A percentile compares a stretch with the other conserved stretches of the same genome.
These are phyloP conservation scores for Plebejus argus DNA, from an alignment of 2,888 invertebrate species.

Conservation along the genomic window DNA sequence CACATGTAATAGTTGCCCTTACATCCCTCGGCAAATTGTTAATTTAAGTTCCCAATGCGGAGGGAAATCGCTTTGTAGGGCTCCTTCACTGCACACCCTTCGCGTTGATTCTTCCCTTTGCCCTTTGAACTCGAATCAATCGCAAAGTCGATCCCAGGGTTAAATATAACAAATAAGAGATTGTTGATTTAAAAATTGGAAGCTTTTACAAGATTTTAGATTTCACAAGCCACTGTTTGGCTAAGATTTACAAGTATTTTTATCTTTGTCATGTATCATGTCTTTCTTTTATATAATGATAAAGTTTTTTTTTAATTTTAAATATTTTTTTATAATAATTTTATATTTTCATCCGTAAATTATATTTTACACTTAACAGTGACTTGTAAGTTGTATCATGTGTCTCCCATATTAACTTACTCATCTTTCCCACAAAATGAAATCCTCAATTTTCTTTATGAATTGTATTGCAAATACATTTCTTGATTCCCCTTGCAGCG, in stretches of 20 bases:
- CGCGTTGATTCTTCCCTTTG: slow-evolving; percentile 72
- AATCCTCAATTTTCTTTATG: slow-evolving; percentile 18
- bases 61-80: slow-evolving; percentile 71
- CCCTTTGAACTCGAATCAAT: slow-evolving; percentile 79
- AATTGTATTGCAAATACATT: slow-evolving; percentile 32
- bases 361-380: too few relatives aligned
- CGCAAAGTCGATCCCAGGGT: slow-evolving; percentile 78
- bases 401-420: too few relatives aligned
- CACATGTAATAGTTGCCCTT: slow-evolving; percentile 23
- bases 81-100: slow-evolving; percentile 71
- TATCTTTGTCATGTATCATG: too few relatives aligned
- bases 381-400: too few relatives aligned
- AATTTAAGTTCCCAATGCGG: slow-evolving; percentile 44
- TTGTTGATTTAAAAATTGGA: slow-evolving; percentile 75
- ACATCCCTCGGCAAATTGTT: slow-evolving; percentile 39
- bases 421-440: not conserved
- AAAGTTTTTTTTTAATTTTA: too few relatives aligned
- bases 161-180: slow-evolving; percentile 78
- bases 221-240: not conserved
- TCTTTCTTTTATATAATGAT: too few relatives aligned
- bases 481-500: slow-evolving; percentile 50
- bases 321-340: too few relatives aligned
- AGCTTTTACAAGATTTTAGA: slow-evolving; percentile 72
- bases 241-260: too few relatives aligned
- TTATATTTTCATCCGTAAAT: too few relatives aligned